These are phyloP conservation scores for Coenobita brevimanus DNA, from an alignment of 1,140 invertebrate species.

Conservation along the genomic window DNA sequence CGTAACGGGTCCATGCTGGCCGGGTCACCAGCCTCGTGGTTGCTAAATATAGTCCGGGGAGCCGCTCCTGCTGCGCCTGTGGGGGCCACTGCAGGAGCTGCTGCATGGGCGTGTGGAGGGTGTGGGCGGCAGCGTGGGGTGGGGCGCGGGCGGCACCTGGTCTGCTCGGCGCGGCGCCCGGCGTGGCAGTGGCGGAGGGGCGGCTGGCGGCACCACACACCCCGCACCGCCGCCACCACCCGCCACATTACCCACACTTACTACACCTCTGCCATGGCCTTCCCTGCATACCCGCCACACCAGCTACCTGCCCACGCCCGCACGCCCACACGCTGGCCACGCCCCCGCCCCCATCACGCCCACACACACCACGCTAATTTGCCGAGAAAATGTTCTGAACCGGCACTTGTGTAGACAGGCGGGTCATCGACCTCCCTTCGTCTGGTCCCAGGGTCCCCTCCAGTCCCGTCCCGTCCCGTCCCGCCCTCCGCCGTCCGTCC, in stretches of 20 bases:
- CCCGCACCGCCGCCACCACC: conserved; percentile 29
- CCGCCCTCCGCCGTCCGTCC: conserved; percentile 27
- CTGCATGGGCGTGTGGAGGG: conserved; percentile 19
- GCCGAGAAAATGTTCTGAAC: conserved; percentile 44
- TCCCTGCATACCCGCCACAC: not conserved
- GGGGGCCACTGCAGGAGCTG: conserved; percentile 1
- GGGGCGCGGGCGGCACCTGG: conserved; percentile 1
- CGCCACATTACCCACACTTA: conserved; percentile 52
- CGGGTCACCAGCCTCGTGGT: conserved; percentile 53
- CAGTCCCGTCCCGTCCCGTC: not conserved
- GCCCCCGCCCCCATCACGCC: too few species aligned
- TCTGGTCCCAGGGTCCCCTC: conserved; percentile 12
- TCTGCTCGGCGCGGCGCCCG: conserved; percentile 39
- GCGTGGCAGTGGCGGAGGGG: conserved; percentile 51
- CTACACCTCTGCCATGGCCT: conserved; percentile 12
- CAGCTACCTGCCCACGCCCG: not conserved
- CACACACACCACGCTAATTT: too few species aligned
- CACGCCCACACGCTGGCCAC: not conserved
- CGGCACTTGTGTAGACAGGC: conserved; percentile 51
- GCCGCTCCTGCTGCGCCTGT: not conserved
- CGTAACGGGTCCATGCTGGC: conserved; percentile 49
- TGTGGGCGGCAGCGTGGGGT: conserved; percentile 49
- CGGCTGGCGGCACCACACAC: conserved; percentile 27
- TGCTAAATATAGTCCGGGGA: conserved; percentile 55
- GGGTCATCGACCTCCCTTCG: conserved; percentile 56